phyloP scores from a whole-genome alignment of 2,113 vertebrate genomes.

The Epinephelus fuscoguttatus region DNA sequence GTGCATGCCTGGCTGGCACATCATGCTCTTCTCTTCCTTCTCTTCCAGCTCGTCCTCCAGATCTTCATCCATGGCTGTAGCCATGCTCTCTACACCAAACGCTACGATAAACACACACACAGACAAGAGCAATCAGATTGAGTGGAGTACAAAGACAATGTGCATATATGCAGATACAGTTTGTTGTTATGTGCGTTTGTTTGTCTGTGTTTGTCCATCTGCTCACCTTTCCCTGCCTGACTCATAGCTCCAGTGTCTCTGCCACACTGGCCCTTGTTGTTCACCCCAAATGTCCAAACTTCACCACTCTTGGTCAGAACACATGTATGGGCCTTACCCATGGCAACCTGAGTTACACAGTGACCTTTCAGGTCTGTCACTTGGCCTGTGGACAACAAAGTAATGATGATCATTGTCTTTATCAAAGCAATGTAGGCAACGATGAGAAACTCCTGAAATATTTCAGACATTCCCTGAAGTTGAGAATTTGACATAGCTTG shows the following conservation, averaged over 20 bases:
- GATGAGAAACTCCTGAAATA: neutral
- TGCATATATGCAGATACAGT: neutral
- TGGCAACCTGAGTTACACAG: constrained; percentile 97
- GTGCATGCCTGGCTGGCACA: constrained; percentile 99
- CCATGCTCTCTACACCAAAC: constrained; percentile 98
- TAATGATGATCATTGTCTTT: neutral
- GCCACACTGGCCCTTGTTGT: constrained; percentile 99
- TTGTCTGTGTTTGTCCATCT: neutral
- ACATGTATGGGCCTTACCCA: constrained; percentile 99
- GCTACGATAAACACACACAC: constrained; percentile 75
- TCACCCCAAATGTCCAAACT: constrained; percentile 99
- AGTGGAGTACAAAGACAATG: neutral
- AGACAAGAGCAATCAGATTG: neutral
- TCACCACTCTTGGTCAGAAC: constrained; percentile 96
- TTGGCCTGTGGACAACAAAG: constrained; percentile 86
- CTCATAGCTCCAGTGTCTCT: constrained; percentile 96
- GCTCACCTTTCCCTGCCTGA: constrained; percentile 95
- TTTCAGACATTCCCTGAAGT: neutral
- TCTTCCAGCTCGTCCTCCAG: constrained; percentile 98
- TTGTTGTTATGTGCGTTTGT: neutral
- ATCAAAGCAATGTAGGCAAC: neutral
- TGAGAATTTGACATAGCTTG: neutral
- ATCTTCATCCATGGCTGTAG: constrained; percentile 99
- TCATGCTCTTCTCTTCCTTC: constrained; percentile 98
- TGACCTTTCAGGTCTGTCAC: constrained; percentile 98